Conservation (phyloP, 2,113 vertebrate genomes). For the Cebidichthys violaceus region DNA sequence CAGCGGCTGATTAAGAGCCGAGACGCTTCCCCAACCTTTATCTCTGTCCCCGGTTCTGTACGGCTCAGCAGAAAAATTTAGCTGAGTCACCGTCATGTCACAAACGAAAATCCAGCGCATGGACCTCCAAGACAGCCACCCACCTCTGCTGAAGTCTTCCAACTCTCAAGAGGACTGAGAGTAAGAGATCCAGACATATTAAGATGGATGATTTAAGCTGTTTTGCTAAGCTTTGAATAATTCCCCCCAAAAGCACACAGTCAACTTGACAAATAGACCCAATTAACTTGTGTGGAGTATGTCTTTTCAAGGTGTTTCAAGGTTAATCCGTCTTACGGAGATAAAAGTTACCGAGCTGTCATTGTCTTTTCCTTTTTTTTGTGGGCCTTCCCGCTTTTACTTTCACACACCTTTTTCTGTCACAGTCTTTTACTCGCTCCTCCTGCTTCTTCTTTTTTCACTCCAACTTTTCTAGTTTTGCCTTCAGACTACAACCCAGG, state of each 20-base stretch:
- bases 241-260: background rate
- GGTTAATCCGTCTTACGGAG: slow-evolving; percentile 23
- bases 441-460: background rate
- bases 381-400: background rate
- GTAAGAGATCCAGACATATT: slow-evolving; percentile 30
- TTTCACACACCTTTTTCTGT: background rate
- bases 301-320: slow-evolving; percentile 25
- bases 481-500: background rate
- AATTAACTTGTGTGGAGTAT: slow-evolving; percentile 42
- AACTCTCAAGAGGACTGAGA: slow-evolving; percentile 25
- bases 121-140: slow-evolving; percentile 19
- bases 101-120: slow-evolving; percentile 37
- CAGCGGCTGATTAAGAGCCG: slow-evolving; percentile 47
- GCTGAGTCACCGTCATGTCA: slow-evolving; percentile 69
- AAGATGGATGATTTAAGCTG: slow-evolving; percentile 31
- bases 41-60: slow-evolving; percentile 19
- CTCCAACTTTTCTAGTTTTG: background rate
- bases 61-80: slow-evolving; percentile 60
- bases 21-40: slow-evolving; percentile 18
- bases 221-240: slow-evolving; percentile 47
- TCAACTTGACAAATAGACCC: slow-evolving; percentile 47
- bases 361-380: background rate
- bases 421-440: background rate
- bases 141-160: slow-evolving; percentile 24
- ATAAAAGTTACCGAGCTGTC: slow-evolving; percentile 21